A percentile compares a stretch with the other conserved stretches of the same genome.
Conservation (phyloP, 2,797 vertebrate species). For the Gobionotothen gibberifrons region DNA sequence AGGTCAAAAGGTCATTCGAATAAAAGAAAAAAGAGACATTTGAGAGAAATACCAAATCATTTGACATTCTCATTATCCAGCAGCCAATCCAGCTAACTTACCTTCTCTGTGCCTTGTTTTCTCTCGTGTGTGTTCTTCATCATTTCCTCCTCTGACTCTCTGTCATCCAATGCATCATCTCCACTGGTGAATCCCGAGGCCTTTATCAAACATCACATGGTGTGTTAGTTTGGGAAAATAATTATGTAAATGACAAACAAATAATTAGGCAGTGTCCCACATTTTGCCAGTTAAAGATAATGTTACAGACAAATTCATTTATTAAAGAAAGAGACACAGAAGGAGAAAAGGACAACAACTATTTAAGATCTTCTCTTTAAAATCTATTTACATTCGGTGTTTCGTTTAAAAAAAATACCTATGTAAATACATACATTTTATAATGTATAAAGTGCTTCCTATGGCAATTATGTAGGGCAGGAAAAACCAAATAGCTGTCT, state of each 20-base stretch:
- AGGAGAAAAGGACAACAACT: background rate
- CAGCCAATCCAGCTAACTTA: conserved; percentile 14
- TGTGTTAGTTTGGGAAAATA: background rate
- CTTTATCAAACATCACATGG: conserved; percentile 67
- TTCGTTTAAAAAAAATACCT: background rate
- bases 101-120: conserved; percentile 24
- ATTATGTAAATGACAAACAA: background rate
- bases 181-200: conserved; percentile 88
- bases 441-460: background rate
- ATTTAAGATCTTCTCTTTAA: background rate
- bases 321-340: background rate
- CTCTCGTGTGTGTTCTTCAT: conserved; percentile 53
- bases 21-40: background rate
- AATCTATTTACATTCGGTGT: background rate
- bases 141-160: conserved; percentile 75
- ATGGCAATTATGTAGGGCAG: background rate
- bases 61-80: no score
- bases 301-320: background rate
- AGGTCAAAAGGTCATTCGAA: background rate
- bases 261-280: background rate
- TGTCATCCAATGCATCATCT: conserved; percentile 81
- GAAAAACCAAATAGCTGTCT: background rate
- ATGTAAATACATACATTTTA: background rate
- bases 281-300: background rate
- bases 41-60: background rate